Percentiles rank a stretch among this genome's conserved stretches.
phyloP scores from a whole-genome alignment of 2,888 invertebrate genomes.

The Drosophila pseudotakahashii region DNA sequence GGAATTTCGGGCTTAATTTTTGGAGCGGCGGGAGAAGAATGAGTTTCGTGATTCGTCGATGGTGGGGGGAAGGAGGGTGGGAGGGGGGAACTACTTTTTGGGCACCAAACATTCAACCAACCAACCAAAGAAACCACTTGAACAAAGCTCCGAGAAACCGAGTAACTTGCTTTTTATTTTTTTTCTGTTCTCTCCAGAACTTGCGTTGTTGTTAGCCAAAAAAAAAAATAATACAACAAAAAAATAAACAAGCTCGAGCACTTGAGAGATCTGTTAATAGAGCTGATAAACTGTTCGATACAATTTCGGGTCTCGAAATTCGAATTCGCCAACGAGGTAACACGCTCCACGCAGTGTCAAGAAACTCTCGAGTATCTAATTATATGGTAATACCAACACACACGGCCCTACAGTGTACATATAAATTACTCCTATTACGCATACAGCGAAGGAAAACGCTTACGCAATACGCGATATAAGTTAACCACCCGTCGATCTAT shows the following conservation, averaged over 20 bases:
- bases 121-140: constrained; percentile 22
- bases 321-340: constrained; percentile 37
- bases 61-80: no score
- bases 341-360: constrained; percentile 57
- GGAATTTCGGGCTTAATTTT: constrained; percentile 22
- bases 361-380: constrained; percentile 76
- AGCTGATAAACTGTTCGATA: constrained; percentile 77
- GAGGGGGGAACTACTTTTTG: constrained; percentile 13
- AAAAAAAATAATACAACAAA: not conserved
- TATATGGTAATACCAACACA: constrained; percentile 74
- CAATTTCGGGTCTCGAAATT: constrained; percentile 52
- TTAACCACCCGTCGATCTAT: constrained; percentile 67
- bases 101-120: constrained; percentile 8
- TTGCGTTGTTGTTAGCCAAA: constrained; percentile 5
- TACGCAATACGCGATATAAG: constrained; percentile 48
- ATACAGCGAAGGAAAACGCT: constrained; percentile 39
- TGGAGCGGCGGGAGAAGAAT: constrained; percentile 6
- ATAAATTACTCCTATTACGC: constrained; percentile 77
- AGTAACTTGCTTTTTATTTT: constrained; percentile 21
- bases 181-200: constrained; percentile 4
- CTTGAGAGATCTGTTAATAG: constrained; percentile 76
- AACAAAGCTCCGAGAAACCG: constrained; percentile 24
- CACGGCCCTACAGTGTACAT: constrained; percentile 75
- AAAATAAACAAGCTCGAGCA: constrained; percentile 47
- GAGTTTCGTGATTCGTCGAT: constrained; percentile 1